Conservation (phyloP, 2,888 invertebrate species). For the Hyppa rectilinea region DNA sequence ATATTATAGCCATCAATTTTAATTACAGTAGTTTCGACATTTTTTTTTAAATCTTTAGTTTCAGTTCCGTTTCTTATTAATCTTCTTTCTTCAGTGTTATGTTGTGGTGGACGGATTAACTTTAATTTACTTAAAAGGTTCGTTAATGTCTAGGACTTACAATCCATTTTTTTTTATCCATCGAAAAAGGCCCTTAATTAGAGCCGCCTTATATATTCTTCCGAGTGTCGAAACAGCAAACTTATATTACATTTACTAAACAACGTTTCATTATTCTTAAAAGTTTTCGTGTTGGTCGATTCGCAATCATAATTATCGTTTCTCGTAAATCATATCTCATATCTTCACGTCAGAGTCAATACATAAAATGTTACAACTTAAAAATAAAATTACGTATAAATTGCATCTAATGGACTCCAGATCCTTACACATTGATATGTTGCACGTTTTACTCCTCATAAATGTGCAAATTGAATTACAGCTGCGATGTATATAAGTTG, state of each 20-base stretch:
- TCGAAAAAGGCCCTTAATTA: too few species aligned
- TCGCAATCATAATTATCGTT: conserved; percentile 9
- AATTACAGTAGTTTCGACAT: conserved; percentile 38
- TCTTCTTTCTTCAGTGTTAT: conserved; percentile 4
- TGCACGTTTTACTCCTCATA: conserved; percentile 34
- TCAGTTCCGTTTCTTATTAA: conserved; percentile 28
- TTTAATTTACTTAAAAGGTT: background rate
- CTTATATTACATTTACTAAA: background rate
- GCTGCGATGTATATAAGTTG: conserved; percentile 3
- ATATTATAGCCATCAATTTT: conserved; percentile 18
- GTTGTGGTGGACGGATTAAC: conserved; percentile 1
- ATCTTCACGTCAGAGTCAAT: conserved; percentile 25
- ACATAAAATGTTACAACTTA: conserved; percentile 13
- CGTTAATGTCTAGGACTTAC: background rate
- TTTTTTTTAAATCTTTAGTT: too few species aligned
- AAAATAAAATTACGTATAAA: conserved; percentile 29
- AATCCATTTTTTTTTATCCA: too few species aligned
- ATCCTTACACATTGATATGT: conserved; percentile 35
- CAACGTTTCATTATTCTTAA: background rate
- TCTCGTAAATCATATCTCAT: conserved; percentile 21
- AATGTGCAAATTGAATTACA: conserved; percentile 38
- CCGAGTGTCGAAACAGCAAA: background rate
- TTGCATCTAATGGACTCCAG: conserved; percentile 27
- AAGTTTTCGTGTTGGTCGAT: background rate
- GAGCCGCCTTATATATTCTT: too few species aligned